Base-by-base conservation (phyloP, 2,113 vertebrate genomes). In the Leptodactylus fuscus region DNA sequence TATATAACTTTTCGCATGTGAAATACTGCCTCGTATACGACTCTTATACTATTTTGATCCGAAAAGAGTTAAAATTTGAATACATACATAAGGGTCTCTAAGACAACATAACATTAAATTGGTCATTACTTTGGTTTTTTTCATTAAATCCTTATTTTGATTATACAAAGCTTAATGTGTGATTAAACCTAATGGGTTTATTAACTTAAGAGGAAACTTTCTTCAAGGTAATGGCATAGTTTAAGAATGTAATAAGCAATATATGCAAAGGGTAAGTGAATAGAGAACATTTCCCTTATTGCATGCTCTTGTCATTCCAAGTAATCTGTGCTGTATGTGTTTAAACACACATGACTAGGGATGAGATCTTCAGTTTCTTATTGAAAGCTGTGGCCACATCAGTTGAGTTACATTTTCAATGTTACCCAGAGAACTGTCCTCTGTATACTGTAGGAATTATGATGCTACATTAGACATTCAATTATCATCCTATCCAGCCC, bases 161-260 rank as follows among this genome's bases (percentile, higher is more conserved):
- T 77, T 77, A 76, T 46, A 51, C 10, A 29, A 77, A 77, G 58
- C 74, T 18, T 36, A n/a, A 77, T 49, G 58, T 46, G 82, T 67
- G 82, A 77, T 78, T 85, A 76, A 65, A 29, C 6, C 58, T 48
- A 70, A 71, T 67, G 5, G 51, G 65, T 80, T 73, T 86, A 81
- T 81, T 86, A 81, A 86, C 77, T 86, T 86, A 32, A 46, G 49
- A 29, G 58, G 13, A 65, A 44, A 70, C 48, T 86, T 71, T 73
- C 70, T 60, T 73, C 11, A 22, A 46, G 12, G 58, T 60, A 86
- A 81, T 62, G 18, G 38, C 34, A 36, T 38, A n/a, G 83, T 73
- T 80, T 58, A 71, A 85, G 5, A 78, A 85, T 70, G 29, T 70
- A 80, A 71, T 53, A 81, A 79, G 27, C 65, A 79, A 81, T 85